Evolutionary conservation across 2,113 vertebrate species (phyloP), one percentile per base, ranked within the genome.

Genomic region (Calypte anna): DNA sequence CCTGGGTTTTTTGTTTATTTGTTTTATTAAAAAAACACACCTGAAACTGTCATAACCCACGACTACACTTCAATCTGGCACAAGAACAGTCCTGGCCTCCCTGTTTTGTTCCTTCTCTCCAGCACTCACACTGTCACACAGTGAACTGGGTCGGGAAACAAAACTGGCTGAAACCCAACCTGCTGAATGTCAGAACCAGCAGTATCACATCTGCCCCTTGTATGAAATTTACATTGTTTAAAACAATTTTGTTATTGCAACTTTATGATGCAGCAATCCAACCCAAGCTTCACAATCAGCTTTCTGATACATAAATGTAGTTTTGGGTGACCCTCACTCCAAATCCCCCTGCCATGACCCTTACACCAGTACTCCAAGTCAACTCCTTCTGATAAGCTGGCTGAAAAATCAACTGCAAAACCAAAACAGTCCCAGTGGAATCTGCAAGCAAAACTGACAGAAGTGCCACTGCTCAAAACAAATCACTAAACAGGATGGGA

Each of bases 101-200:
- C 28, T 79, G 28, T 31, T 78, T 59, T 43, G 62, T 33, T 75
- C 19, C 25, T 75, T 10, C 0, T 23, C 62, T 46, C 50, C 44
- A 72, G 70, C 1, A 0, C 14, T 33, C 22, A 6, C 57, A 7
- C 3, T 58, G 27, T 3, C 69, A 72, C 6, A 13, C 11, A 68
- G 36, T 43, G 54, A 90, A 75, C 59, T 17, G 13, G 1, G 12
- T 17, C 21, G 46, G 48, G 66, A 55, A 87, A 85, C 14, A 83
- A n/a, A 59, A 17, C 22, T 5, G 36, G 21, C 30, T 31, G 14
- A 77, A 58, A 74, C 27, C 8, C 55, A 50, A 4, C 10, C 63
- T 61, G 62, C 18, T 1, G 14, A 51, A 44, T 25, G 19, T 57
- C 63, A 80, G 33, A 85, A 57, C 27, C 0, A 0, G 25, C 36